Conservation (phyloP, 2,888 invertebrate species). For the Boloria selene region DNA sequence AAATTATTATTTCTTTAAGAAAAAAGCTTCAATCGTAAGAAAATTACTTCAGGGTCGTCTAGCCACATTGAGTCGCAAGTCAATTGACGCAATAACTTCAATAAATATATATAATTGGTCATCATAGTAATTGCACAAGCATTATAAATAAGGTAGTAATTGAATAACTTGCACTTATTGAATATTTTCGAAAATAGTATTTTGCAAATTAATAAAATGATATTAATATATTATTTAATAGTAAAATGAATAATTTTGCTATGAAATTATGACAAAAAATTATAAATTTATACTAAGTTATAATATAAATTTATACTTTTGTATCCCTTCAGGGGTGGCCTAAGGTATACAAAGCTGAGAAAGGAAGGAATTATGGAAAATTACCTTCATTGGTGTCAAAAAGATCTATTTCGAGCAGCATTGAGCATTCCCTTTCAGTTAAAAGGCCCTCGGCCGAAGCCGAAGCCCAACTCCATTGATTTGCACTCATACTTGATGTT, state of each 20-base stretch:
- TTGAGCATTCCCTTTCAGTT: constrained; percentile 71
- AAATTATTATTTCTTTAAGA: neutral
- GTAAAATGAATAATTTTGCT: neutral
- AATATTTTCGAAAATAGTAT: too few relatives aligned
- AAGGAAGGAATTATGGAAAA: too few relatives aligned
- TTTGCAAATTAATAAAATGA: too few relatives aligned
- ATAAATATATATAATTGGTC: constrained; percentile 10
- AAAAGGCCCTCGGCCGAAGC: constrained; percentile 77
- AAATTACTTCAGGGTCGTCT: constrained; percentile 16
- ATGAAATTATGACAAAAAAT: neutral
- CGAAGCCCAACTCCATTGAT: constrained; percentile 67
- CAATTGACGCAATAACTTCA: constrained; percentile 9
- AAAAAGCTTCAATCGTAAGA: constrained; percentile 6
- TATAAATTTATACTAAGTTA: too few relatives aligned
- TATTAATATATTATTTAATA: too few relatives aligned
- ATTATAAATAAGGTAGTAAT: constrained; percentile 1
- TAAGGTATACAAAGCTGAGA: too few relatives aligned
- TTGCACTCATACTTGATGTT: constrained; percentile 66
- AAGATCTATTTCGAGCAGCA: constrained; percentile 76
- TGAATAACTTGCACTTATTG: too few relatives aligned
- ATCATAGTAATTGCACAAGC: constrained; percentile 3
- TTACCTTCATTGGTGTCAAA: constrained; percentile 64
- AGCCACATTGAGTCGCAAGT: neutral
- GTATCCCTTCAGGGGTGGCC: too few relatives aligned
- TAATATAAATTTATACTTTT: too few relatives aligned